Evolutionary conservation across 1,140 invertebrate genomes (phyloP).

Genomic region (Wasmannia auropunctata): DNA sequence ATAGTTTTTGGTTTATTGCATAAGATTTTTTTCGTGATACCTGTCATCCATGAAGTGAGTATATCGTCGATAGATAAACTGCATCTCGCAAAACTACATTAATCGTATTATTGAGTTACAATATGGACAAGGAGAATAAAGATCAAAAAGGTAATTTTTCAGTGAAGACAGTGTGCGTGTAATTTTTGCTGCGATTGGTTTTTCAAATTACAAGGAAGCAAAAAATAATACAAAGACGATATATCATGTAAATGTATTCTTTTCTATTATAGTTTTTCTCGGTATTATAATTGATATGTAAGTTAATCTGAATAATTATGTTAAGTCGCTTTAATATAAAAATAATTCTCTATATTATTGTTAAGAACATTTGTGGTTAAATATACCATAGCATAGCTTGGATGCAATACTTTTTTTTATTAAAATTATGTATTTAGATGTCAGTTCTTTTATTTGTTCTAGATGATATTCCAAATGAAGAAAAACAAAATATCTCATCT

Average conservation of each 20-base stretch:
- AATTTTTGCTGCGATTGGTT: not conserved
- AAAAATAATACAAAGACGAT: not conserved
- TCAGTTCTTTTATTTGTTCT: not conserved
- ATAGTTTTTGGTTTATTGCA: not conserved
- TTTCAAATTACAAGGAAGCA: not conserved
- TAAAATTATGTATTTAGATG: not conserved
- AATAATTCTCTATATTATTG: not conserved
- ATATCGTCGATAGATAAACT: constrained; percentile 2
- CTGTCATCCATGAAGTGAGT: not conserved
- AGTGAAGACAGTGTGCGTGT: not conserved
- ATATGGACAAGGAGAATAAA: constrained; percentile 58
- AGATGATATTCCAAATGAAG: constrained; percentile 54
- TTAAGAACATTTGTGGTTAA: not conserved
- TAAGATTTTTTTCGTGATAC: not conserved
- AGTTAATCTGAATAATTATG: no score
- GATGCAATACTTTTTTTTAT: not conserved
- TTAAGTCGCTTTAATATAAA: no score
- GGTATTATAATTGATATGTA: not conserved
- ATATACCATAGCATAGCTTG: not conserved
- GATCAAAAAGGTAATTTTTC: constrained; percentile 51
- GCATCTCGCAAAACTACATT: not conserved
- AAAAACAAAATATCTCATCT: constrained; percentile 33
- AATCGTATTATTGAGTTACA: constrained; percentile 19
- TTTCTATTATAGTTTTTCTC: not conserved
- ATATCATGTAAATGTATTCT: not conserved